A percentile compares a stretch with the other conserved stretches of the same genome.
Evolutionary conservation across 2,797 vertebrate genomes (phyloP).

Genomic region (Distichodus sexfasciatus): DNA sequence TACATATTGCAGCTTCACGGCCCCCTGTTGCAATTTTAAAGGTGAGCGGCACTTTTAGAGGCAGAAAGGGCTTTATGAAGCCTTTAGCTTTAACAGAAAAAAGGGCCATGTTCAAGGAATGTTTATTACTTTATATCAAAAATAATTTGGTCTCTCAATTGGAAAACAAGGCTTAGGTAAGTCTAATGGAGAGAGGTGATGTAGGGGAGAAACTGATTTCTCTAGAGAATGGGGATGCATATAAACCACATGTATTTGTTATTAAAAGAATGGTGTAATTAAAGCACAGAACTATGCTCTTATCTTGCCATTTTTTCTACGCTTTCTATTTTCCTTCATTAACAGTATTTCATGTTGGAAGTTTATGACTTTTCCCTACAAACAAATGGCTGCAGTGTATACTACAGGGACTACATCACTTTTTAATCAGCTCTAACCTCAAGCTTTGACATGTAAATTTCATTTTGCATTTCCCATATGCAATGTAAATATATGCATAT

Average conservation of each 20-base stretch:
- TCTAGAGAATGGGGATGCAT: slow-evolving; percentile 47
- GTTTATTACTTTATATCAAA: slow-evolving; percentile 15
- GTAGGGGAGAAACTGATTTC: slow-evolving; percentile 40
- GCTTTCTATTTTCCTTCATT: slow-evolving; percentile 67
- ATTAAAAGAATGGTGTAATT: slow-evolving; percentile 63
- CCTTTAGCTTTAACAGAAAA: slow-evolving; percentile 42
- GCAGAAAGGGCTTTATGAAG: slow-evolving; percentile 43
- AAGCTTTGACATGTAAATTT: slow-evolving; percentile 66
- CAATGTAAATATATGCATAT: slow-evolving; percentile 63
- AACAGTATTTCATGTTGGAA: slow-evolving; percentile 63
- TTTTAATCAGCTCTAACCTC: slow-evolving; percentile 72
- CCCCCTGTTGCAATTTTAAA: slow-evolving; percentile 54
- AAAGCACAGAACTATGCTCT: slow-evolving; percentile 54
- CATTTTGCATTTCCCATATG: slow-evolving; percentile 53
- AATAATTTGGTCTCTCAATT: slow-evolving; percentile 20
- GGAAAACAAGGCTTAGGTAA: slow-evolving; percentile 29
- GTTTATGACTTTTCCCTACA: slow-evolving; percentile 69
- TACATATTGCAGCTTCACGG: slow-evolving; percentile 54
- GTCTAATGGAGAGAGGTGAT: slow-evolving; percentile 3
- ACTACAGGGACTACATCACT: slow-evolving; percentile 60
- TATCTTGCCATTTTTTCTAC: slow-evolving; percentile 51
- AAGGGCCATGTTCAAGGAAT: slow-evolving; percentile 36
- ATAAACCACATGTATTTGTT: slow-evolving; percentile 55
- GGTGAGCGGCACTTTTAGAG: slow-evolving; percentile 47
- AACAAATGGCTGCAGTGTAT: slow-evolving; percentile 69